A percentile compares a stretch with the other conserved stretches of the same genome.
These are phyloP conservation scores for Engraulis encrasicolus DNA, from an alignment of 2,113 vertebrate genomes.

Conservation along the genomic window DNA sequence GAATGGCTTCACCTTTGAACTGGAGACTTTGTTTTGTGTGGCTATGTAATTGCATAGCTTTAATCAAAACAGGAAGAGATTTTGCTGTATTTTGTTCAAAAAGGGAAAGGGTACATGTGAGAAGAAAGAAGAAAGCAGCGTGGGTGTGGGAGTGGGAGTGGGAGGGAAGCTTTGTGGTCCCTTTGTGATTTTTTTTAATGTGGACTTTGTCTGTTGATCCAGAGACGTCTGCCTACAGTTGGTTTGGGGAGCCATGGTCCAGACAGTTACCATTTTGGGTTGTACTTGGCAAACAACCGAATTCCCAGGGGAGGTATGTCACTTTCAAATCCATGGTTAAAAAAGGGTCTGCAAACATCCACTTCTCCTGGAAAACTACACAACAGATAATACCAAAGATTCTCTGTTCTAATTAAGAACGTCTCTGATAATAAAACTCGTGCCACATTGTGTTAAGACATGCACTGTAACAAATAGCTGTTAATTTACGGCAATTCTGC, in stretches of 20 bases:
- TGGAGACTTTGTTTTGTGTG: too few relatives aligned
- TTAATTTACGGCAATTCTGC: too few relatives aligned
- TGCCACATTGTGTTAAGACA: too few relatives aligned
- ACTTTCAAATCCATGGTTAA: background rate
- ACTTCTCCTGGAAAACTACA: background rate
- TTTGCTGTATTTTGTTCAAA: background rate
- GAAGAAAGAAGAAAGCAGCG: background rate
- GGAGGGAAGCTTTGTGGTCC: background rate
- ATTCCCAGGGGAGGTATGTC: background rate
- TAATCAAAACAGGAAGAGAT: constrained; percentile 1
- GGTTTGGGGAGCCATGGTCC: background rate
- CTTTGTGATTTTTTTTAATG: too few relatives aligned
- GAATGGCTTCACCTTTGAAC: background rate
- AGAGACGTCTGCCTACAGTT: background rate
- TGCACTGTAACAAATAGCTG: too few relatives aligned
- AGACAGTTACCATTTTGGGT: background rate
- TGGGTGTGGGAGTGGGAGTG: background rate
- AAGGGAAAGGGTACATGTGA: background rate
- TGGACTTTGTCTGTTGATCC: background rate
- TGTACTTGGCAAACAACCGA: background rate
- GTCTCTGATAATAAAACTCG: too few relatives aligned
- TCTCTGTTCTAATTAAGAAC: too few relatives aligned
- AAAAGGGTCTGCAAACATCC: background rate
- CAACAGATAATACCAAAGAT: too few relatives aligned
- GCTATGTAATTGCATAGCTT: background rate